Conservation (phyloP, 2,797 vertebrate genomes). For the Nyctalus aviator region DNA sequence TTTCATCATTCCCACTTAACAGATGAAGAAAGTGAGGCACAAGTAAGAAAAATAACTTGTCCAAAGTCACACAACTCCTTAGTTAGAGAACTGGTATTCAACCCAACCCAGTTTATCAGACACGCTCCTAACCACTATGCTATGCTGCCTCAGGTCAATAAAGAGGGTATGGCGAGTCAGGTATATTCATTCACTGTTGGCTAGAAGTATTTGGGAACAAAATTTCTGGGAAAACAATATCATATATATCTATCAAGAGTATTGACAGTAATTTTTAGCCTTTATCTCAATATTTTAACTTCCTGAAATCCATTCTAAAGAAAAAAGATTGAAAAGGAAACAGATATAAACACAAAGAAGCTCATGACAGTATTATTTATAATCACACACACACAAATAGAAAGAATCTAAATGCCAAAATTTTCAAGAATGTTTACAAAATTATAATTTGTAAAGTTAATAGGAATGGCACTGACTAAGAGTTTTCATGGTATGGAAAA, state of each 20-base stretch:
- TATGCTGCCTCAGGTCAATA: background rate
- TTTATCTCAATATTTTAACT: constrained; percentile 16
- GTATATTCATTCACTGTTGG: background rate
- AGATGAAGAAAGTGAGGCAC: background rate
- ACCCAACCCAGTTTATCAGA: background rate
- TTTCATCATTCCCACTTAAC: background rate
- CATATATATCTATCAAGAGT: background rate
- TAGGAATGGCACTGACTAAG: constrained; percentile 10
- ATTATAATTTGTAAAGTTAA: constrained; percentile 37
- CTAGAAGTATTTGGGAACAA: background rate
- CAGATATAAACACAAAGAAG: background rate
- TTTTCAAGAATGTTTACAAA: background rate
- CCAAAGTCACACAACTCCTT: background rate
- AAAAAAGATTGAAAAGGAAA: constrained; percentile 23
- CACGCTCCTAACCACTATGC: background rate
- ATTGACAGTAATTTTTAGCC: background rate
- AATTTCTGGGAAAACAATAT: background rate
- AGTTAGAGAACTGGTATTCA: background rate
- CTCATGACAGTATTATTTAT: background rate
- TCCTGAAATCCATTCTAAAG: constrained; percentile 9
- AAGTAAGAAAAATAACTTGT: background rate
- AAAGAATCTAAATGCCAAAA: background rate
- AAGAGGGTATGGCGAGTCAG: fast-evolving
- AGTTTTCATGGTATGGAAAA: background rate
- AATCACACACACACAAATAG: background rate